Conservation (phyloP, 2,888 invertebrate genomes). For the Acleris emargana region DNA sequence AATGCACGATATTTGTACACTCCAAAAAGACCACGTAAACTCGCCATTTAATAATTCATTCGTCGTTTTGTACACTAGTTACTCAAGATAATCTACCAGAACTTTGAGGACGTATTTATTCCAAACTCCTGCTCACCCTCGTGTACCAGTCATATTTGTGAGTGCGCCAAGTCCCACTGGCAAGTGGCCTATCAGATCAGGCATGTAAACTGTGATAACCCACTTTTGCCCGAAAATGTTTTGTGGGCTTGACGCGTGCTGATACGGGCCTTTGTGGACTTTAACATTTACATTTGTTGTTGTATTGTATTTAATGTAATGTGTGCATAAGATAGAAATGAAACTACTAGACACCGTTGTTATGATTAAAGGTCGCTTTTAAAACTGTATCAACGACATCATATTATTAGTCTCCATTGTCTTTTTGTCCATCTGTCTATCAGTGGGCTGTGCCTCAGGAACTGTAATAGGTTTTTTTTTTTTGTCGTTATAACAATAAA, state of each 20-base stretch:
- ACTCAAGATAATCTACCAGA: background rate
- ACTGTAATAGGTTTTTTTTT: no score
- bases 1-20: no score
- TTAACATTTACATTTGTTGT: conserved; percentile 15
- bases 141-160: conserved; percentile 48
- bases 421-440: no score
- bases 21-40: no score
- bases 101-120: background rate
- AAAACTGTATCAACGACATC: no score
- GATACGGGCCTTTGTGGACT: conserved; percentile 45
- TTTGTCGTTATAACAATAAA: background rate
- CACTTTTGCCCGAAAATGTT: conserved; percentile 63
- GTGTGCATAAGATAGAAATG: background rate
- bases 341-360: background rate
- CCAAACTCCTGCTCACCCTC: conserved; percentile 40
- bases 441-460: no score
- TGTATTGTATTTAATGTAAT: conserved; percentile 1
- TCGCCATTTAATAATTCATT: no score
- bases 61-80: background rate
- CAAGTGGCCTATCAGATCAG: conserved; percentile 72
- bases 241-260: conserved; percentile 61
- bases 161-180: conserved; percentile 68
- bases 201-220: conserved; percentile 64
- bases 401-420: no score
- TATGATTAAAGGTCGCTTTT: background rate